A percentile compares a stretch with the other conserved stretches of the same genome.
These are phyloP conservation scores for Morone chrysops DNA, from an alignment of 2,113 vertebrate genomes.

Conservation along the genomic window DNA sequence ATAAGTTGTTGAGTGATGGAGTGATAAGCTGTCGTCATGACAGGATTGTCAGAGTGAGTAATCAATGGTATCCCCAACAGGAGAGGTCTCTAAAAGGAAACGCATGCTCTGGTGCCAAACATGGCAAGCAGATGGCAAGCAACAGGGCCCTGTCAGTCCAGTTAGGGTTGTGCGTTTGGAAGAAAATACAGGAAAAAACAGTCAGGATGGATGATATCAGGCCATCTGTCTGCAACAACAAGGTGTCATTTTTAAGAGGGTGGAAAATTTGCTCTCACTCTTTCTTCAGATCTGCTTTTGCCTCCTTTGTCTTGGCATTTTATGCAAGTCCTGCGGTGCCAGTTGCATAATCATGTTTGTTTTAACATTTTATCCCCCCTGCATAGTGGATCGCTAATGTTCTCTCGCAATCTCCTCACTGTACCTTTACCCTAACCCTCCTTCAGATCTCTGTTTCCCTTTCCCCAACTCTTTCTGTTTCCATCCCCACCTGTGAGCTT, in stretches of 20 bases:
- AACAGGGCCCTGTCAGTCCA: constrained; percentile 71
- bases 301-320: constrained; percentile 55
- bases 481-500: constrained; percentile 4
- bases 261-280: constrained; percentile 54
- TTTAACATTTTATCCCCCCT: constrained; percentile 9
- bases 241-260: constrained; percentile 67
- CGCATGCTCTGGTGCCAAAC: constrained; percentile 55
- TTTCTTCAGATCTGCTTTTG: constrained; percentile 54
- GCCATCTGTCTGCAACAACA: constrained; percentile 75
- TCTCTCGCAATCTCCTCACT: constrained; percentile 18
- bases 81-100: constrained; percentile 59
- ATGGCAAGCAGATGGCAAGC: constrained; percentile 77
- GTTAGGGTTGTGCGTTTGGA: constrained; percentile 58
- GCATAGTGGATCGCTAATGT: neutral
- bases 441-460: neutral
- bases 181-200: constrained; percentile 31
- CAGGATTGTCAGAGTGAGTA: constrained; percentile 39
- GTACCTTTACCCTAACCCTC: neutral
- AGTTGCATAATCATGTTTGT: constrained; percentile 58
- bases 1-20: constrained; percentile 1
- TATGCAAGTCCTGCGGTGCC: constrained; percentile 56
- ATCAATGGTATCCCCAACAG: constrained; percentile 49
- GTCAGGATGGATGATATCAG: constrained; percentile 68
- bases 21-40: constrained; percentile 15
- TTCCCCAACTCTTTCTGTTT: constrained; percentile 2